Conservation (phyloP, 2,113 vertebrate species). For the Aegypius monachus region DNA sequence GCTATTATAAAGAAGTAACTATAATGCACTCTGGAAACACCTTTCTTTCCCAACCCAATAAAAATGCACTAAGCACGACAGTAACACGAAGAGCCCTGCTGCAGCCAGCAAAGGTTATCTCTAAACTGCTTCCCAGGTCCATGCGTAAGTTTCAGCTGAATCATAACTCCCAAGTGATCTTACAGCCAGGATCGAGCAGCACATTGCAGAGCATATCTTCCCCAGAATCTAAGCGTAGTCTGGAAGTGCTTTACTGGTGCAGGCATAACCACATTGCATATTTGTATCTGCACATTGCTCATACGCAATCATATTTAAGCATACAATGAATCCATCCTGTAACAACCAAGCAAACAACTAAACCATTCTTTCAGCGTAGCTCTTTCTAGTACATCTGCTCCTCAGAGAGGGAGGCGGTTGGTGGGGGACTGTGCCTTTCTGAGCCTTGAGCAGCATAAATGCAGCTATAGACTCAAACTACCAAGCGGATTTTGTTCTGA, state of each 20-base stretch:
- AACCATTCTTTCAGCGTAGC: neutral
- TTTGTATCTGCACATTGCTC: neutral
- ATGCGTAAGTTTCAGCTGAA: neutral
- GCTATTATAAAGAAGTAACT: neutral
- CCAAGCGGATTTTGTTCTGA: neutral
- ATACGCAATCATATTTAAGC: neutral
- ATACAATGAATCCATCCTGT: neutral
- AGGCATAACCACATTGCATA: neutral
- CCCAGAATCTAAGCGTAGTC: fast-evolving
- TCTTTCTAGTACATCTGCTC: neutral
- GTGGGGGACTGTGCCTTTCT: neutral
- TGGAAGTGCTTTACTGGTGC: neutral
- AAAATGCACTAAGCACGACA: neutral
- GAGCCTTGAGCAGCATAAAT: neutral
- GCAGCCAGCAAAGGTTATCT: neutral
- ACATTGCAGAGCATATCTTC: neutral
- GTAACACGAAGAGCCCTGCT: neutral
- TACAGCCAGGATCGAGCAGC: neutral
- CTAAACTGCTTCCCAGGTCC: neutral
- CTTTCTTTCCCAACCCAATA: neutral
- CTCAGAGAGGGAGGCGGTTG: fast-evolving
- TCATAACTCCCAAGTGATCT: neutral
- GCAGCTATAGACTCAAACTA: fast-evolving
- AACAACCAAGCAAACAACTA: neutral
- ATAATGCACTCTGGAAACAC: neutral